Evolutionary conservation across 2,113 vertebrate genomes (phyloP).

Genomic region (Chaenogobius annularis): DNA sequence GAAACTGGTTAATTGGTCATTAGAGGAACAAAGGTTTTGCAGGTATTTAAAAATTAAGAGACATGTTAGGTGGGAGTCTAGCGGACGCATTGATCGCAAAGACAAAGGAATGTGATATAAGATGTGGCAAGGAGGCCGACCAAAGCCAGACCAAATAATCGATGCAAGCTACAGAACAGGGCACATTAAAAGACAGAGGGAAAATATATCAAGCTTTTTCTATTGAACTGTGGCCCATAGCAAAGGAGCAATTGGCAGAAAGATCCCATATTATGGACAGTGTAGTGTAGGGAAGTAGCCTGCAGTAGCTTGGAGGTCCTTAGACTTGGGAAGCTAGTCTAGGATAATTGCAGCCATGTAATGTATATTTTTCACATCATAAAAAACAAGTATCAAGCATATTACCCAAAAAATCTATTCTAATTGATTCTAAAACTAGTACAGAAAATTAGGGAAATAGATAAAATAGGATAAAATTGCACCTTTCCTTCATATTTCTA

Average conservation of each 20-base stretch:
- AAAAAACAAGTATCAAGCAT: neutral
- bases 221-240: conserved; percentile 28
- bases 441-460: neutral
- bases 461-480: neutral
- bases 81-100: conserved; percentile 55
- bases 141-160: conserved; percentile 30
- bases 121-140: conserved; percentile 21
- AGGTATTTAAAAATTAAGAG: conserved; percentile 73
- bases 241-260: conserved; percentile 21
- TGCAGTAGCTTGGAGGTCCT: conserved; percentile 11
- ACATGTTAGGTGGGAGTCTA: conserved; percentile 50
- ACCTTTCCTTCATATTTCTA: too few relatives aligned
- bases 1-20: conserved; percentile 78
- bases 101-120: conserved; percentile 47
- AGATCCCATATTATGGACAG: conserved; percentile 20
- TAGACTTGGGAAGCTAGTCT: conserved; percentile 9
- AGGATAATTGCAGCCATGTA: neutral
- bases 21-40: conserved; percentile 75
- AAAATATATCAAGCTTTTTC: conserved; percentile 47
- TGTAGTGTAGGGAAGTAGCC: neutral
- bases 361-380: neutral
- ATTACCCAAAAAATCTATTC: too few relatives aligned
- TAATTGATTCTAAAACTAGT: neutral
- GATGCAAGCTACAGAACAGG: conserved; percentile 29
- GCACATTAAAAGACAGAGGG: conserved; percentile 48